Evolutionary conservation across 2,113 vertebrate genomes (phyloP).

Genomic region (Ceyx cyanopectus): DNA sequence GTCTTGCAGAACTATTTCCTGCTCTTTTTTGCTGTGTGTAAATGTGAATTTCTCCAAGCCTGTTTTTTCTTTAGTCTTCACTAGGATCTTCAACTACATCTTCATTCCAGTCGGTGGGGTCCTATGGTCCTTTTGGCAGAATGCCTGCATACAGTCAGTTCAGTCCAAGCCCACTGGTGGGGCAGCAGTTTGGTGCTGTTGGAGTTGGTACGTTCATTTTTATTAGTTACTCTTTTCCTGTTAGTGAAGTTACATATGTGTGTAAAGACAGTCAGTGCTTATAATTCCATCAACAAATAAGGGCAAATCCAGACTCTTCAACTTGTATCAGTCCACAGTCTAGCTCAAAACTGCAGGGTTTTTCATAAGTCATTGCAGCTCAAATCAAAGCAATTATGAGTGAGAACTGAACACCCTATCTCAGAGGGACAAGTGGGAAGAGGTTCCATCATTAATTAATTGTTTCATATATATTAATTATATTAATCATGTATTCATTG

Average conservation of each 20-base stretch:
- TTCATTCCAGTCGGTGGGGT: conserved; percentile 89
- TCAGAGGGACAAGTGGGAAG: neutral
- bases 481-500: rapidly evolving
- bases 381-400: neutral
- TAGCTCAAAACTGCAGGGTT: neutral
- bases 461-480: neutral
- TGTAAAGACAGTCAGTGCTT: neutral
- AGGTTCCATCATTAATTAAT: neutral
- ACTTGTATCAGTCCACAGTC: neutral
- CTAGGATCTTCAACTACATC: conserved; percentile 84
- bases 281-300: neutral
- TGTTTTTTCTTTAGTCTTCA: conserved; percentile 85
- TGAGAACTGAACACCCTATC: neutral
- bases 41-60: neutral
- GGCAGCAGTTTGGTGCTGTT: conserved; percentile 88
- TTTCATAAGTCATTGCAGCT: neutral
- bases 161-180: conserved; percentile 82
- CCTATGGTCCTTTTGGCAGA: conserved; percentile 90
- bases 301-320: neutral
- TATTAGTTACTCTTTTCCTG: neutral
- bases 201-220: conserved; percentile 82
- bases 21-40: neutral
- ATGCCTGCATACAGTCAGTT: conserved; percentile 92
- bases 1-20: neutral
- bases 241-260: neutral